Conservation (phyloP, 2,888 invertebrate species). For the Drosophila peninsularis region DNA sequence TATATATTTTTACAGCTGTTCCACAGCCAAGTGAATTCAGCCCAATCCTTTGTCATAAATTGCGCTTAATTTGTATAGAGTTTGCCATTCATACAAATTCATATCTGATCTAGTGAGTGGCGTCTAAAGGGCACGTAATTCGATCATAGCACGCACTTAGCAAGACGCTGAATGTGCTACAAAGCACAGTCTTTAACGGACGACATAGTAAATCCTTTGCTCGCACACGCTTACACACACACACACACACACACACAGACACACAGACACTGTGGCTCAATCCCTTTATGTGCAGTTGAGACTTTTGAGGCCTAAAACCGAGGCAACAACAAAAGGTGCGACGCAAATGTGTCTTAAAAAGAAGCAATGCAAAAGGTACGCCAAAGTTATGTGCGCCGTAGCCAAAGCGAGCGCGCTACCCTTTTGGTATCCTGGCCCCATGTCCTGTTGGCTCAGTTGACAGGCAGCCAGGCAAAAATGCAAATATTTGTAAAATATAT, state of each 20-base stretch:
- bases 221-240: constrained; percentile 6
- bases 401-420: background rate
- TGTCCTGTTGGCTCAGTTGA: constrained; percentile 54
- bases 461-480: constrained; percentile 74
- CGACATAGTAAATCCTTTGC: constrained; percentile 55
- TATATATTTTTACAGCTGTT: background rate
- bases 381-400: constrained; percentile 69
- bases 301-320: constrained; percentile 64
- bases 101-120: constrained; percentile 44
- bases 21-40: background rate
- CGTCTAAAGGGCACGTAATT: constrained; percentile 61
- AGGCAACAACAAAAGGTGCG: constrained; percentile 33
- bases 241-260: background rate
- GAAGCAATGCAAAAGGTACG: constrained; percentile 71
- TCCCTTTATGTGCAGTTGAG: constrained; percentile 62
- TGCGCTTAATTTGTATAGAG: constrained; percentile 23
- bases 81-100: constrained; percentile 35
- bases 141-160: constrained; percentile 52
- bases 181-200: constrained; percentile 54
- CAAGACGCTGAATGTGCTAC: constrained; percentile 30
- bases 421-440: constrained; percentile 6
- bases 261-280: constrained; percentile 38
- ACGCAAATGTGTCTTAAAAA: constrained; percentile 63
- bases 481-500: constrained; percentile 82
- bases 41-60: no score